phyloP scores from a whole-genome alignment of 2,113 vertebrate genomes.

The Pygoscelis adeliae region DNA sequence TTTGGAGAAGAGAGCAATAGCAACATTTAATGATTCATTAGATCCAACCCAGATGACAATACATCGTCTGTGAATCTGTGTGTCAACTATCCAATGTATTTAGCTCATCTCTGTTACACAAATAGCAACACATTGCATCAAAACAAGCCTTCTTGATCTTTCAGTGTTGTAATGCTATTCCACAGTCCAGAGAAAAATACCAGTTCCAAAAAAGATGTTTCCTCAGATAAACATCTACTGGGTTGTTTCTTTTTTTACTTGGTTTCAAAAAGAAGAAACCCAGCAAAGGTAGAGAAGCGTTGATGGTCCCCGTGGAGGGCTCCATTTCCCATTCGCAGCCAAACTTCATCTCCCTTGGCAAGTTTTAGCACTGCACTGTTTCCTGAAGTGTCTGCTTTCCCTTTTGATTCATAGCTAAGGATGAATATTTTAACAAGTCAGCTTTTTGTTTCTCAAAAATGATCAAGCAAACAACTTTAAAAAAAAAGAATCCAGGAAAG shows the following conservation, averaged over 20 bases:
- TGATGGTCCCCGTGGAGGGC: conserved; percentile 85
- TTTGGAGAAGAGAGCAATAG: neutral
- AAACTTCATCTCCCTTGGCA: conserved; percentile 83
- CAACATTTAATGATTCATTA: neutral
- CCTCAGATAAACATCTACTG: neutral
- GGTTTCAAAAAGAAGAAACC: conserved; percentile 86
- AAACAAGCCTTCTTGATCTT: neutral
- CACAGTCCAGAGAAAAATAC: conserved; percentile 7
- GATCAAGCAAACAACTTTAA: neutral
- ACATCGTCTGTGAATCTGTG: neutral
- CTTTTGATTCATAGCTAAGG: conserved; percentile 82
- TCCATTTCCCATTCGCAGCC: conserved; percentile 84
- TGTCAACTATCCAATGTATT: neutral
- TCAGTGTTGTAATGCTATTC: neutral
- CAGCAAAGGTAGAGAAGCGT: conserved; percentile 84
- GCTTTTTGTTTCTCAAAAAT: neutral
- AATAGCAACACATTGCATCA: neutral
- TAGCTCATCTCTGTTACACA: neutral
- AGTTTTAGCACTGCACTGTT: conserved; percentile 84
- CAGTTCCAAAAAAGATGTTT: neutral
- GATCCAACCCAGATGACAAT: neutral
- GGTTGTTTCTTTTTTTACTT: conserved; percentile 50
- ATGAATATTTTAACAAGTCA: conserved; percentile 24
- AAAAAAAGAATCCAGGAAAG: neutral
- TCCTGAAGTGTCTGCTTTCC: conserved; percentile 83